A percentile compares a stretch with the other conserved stretches of the same genome.
These are phyloP conservation scores for Chaetophractus vellerosus DNA, from an alignment of 2,797 vertebrate species.

Conservation along the genomic window DNA sequence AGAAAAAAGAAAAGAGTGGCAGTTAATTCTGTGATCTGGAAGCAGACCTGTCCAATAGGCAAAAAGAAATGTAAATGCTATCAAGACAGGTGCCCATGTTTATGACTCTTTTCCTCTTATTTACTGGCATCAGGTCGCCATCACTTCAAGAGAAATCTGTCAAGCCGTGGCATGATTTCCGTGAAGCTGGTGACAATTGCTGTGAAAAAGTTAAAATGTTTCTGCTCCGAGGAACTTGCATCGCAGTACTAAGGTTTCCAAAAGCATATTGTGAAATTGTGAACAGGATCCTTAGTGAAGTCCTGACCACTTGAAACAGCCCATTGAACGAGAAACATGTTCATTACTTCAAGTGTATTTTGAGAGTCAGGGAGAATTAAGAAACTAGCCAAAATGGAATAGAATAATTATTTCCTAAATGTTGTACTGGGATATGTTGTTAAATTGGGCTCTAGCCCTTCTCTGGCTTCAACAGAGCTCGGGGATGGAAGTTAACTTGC, in stretches of 20 bases:
- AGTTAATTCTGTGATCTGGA: neutral
- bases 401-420: neutral
- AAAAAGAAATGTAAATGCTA: neutral
- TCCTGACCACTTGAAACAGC: neutral
- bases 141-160: slow-evolving; percentile 20
- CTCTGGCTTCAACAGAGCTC: neutral
- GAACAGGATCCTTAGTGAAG: neutral
- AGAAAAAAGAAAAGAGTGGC: neutral
- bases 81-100: neutral
- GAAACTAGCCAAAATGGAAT: neutral
- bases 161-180: neutral
- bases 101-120: neutral
- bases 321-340: neutral
- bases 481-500: neutral
- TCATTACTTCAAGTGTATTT: neutral
- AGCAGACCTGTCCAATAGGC: neutral
- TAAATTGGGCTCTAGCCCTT: neutral
- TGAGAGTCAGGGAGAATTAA: neutral
- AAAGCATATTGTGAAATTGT: slow-evolving; percentile 17
- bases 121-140: neutral
- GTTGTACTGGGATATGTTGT: neutral
- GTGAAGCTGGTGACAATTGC: neutral
- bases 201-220: slow-evolving; percentile 47
- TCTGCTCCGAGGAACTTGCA: neutral
- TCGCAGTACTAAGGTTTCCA: neutral